Conservation (phyloP, 2,797 vertebrate genomes). For the Lerista edwardsae region DNA sequence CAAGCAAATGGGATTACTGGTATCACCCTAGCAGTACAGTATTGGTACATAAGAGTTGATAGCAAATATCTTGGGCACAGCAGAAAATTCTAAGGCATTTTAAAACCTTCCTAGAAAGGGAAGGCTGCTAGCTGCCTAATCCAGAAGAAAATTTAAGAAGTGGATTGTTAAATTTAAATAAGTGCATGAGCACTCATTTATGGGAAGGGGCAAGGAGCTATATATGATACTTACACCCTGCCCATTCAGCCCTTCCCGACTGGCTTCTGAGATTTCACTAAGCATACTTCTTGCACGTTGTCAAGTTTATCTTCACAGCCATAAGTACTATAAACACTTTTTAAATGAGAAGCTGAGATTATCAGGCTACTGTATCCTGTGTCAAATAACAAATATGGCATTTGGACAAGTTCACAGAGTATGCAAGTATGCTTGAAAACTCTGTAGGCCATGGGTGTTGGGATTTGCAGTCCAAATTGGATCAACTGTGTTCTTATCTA, state of each 20-base stretch:
- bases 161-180: background rate
- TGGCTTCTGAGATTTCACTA: background rate
- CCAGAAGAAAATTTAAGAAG: background rate
- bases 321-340: background rate
- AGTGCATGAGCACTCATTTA: background rate
- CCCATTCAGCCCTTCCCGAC: background rate
- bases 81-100: background rate
- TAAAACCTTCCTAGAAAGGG: background rate
- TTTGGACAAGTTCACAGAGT: background rate
- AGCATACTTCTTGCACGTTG: background rate
- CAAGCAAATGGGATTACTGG: background rate
- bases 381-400: background rate
- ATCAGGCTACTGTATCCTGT: background rate
- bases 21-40: background rate
- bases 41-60: background rate
- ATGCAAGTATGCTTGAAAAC: background rate
- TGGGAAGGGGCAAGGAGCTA: no score
- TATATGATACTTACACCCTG: background rate
- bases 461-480: background rate
- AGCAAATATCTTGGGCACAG: background rate
- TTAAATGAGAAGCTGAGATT: constrained; percentile 1
- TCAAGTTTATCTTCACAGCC: background rate
- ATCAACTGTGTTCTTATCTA: background rate
- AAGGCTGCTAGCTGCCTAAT: background rate
- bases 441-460: background rate